phyloP scores from a whole-genome alignment of 2,797 vertebrate genomes.

The Tarsius wallacei region DNA sequence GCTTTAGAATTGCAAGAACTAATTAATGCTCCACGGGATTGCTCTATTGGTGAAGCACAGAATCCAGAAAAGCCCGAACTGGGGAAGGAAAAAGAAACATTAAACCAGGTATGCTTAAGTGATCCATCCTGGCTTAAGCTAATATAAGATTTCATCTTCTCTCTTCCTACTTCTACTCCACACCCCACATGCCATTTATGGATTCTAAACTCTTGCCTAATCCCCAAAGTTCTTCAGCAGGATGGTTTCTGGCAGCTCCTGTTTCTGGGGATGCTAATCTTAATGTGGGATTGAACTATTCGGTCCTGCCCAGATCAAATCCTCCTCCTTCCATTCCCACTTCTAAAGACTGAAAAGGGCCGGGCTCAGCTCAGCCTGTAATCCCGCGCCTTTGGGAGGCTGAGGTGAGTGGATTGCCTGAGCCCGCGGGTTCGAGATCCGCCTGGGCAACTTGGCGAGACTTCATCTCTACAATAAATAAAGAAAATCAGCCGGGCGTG shows the following conservation, averaged over 20 bases:
- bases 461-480: too few relatives aligned
- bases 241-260: not conserved
- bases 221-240: not conserved
- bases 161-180: not conserved
- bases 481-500: too few relatives aligned
- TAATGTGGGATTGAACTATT: not conserved
- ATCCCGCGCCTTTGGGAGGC: too few relatives aligned
- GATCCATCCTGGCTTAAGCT: not conserved
- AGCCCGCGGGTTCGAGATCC: too few relatives aligned
- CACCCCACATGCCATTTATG: not conserved
- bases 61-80: constrained; percentile 68
- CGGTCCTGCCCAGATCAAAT: not conserved
- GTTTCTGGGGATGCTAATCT: not conserved
- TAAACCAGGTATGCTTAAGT: not conserved
- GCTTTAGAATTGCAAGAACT: constrained; percentile 1
- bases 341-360: not conserved
- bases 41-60: not conserved
- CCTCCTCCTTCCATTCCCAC: not conserved
- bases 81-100: constrained; percentile 34
- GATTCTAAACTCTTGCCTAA: not conserved
- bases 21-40: constrained; percentile 21
- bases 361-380: too few relatives aligned
- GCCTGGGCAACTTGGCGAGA: too few relatives aligned
- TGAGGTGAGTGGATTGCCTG: too few relatives aligned
- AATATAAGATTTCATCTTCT: not conserved